A percentile compares a stretch with the other conserved stretches of the same genome.
phyloP scores from a whole-genome alignment of 2,113 vertebrate species.

The Pelodiscus sinensis region DNA sequence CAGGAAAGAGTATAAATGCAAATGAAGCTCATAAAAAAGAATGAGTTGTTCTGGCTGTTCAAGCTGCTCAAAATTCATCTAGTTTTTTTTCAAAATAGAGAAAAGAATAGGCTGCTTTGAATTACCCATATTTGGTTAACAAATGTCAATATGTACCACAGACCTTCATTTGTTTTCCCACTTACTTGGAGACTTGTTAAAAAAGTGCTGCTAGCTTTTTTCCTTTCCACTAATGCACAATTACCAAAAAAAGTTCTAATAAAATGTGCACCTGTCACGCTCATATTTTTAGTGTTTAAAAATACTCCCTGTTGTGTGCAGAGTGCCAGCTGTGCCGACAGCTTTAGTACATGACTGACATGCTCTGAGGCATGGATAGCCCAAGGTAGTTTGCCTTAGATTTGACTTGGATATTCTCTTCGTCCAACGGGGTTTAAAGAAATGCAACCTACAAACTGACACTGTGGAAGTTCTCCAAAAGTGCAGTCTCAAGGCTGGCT shows the following conservation, averaged over 20 bases:
- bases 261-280: conserved; percentile 73
- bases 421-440: not conserved
- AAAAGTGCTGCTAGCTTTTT: conserved; percentile 29
- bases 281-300: conserved; percentile 58
- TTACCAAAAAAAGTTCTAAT: conserved; percentile 51
- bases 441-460: not conserved
- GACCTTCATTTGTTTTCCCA: conserved; percentile 29
- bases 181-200: conserved; percentile 38
- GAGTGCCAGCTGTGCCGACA: conserved; percentile 62
- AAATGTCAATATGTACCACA: not conserved
- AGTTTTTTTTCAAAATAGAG: not conserved
- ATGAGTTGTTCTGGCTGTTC: conserved; percentile 58
- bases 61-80: conserved; percentile 68
- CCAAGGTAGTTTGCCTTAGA: conserved; percentile 35
- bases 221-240: conserved; percentile 23
- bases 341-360: conserved; percentile 50
- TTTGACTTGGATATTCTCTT: conserved; percentile 32
- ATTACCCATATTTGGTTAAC: conserved; percentile 3
- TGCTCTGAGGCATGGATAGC: conserved; percentile 15
- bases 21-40: conserved; percentile 76
- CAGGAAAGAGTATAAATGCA: conserved; percentile 75
- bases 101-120: conserved; percentile 23
- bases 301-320: conserved; percentile 59
- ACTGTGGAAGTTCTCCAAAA: not conserved
- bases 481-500: not conserved